These are phyloP conservation scores for Acipenser ruthenus DNA, from an alignment of 2,797 vertebrate genomes.

Conservation along the genomic window DNA sequence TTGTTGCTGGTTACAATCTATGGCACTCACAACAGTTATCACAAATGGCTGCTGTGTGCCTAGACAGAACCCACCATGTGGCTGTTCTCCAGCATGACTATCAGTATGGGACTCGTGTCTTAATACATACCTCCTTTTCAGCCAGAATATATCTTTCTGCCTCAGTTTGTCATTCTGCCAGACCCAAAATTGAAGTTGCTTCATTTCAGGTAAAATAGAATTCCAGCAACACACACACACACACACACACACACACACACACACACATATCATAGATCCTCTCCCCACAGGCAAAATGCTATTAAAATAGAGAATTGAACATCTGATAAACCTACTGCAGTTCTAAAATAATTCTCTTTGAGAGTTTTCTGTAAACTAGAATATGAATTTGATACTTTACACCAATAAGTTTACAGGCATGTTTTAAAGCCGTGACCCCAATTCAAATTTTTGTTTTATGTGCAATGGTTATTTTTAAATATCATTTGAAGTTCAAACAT, in stretches of 20 bases:
- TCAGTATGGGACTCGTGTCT: constrained; percentile 29
- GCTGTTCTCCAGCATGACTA: constrained; percentile 2
- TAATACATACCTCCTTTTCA: constrained; percentile 24
- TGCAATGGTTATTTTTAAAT: too few species aligned
- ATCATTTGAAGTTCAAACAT: too few species aligned
- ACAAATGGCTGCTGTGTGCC: constrained; percentile 11
- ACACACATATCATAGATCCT: constrained; percentile 2
- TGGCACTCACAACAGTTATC: not conserved
- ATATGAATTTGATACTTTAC: too few species aligned
- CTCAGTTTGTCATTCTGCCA: constrained; percentile 27
- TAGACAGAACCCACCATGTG: not conserved
- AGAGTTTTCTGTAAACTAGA: too few species aligned
- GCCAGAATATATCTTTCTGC: constrained; percentile 24
- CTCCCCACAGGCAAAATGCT: constrained; percentile 15
- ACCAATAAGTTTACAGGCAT: too few species aligned
- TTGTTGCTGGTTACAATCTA: too few species aligned
- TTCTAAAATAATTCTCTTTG: too few species aligned
- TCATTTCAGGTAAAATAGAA: constrained; percentile 27
- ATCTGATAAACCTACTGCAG: constrained; percentile 2
- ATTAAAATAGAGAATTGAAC: constrained; percentile 18
- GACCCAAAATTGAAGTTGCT: constrained; percentile 23
- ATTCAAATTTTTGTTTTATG: too few species aligned
- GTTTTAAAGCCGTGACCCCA: too few species aligned
- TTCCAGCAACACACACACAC: constrained; percentile 20
- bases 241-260: constrained; percentile 9